Percentiles rank a stretch among this genome's conserved stretches.
phyloP scores from a whole-genome alignment of 2,797 vertebrate genomes.

The Nothura maculosa region DNA sequence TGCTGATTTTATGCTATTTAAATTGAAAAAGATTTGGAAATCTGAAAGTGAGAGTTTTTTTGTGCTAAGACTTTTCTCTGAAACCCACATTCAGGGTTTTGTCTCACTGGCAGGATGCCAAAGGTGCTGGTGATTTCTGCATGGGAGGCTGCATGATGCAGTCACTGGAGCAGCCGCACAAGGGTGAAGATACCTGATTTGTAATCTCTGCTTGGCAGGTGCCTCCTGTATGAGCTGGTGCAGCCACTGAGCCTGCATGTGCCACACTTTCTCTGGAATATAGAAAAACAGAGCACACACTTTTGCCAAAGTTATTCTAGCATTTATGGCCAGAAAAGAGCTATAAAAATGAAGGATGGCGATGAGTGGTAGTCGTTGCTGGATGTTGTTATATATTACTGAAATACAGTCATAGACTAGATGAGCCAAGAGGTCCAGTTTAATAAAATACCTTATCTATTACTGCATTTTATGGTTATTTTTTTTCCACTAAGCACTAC shows the following conservation, averaged over 20 bases:
- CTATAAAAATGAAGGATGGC: neutral
- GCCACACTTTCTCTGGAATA: neutral
- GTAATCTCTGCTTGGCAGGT: neutral
- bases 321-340: neutral
- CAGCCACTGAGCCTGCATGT: accelerated
- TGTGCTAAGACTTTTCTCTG: neutral
- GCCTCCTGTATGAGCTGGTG: neutral
- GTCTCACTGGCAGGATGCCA: neutral
- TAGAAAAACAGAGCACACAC: neutral
- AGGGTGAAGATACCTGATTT: neutral
- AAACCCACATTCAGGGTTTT: neutral
- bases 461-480: neutral
- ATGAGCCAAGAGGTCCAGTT: neutral
- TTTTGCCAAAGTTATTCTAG: accelerated
- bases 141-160: neutral
- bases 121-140: neutral
- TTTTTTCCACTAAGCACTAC: neutral
- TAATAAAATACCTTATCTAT: neutral
- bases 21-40: neutral
- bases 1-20: neutral
- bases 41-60: neutral
- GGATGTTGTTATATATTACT: neutral
- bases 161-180: accelerated
- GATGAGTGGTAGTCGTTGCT: accelerated
- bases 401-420: neutral